Percentiles rank a stretch among this genome's conserved stretches.
Conservation (phyloP, 2,888 invertebrate genomes). For the Stenotaenia linearis region DNA sequence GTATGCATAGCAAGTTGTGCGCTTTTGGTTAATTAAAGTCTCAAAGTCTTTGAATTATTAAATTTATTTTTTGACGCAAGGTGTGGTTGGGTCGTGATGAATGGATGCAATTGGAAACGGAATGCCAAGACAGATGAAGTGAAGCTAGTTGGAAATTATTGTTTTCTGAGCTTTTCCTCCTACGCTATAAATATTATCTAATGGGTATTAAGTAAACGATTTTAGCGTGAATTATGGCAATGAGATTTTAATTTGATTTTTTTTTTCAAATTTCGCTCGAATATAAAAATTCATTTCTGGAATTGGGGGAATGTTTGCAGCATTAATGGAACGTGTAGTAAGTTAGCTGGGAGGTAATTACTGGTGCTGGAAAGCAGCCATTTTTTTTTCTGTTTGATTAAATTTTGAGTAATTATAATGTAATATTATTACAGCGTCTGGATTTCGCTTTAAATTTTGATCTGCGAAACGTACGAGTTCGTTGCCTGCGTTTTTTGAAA, state of each 20-base stretch:
- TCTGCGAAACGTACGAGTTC: too few relatives aligned
- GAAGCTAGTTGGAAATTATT: conserved; percentile 8
- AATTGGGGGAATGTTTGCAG: too few relatives aligned
- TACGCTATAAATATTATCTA: conserved; percentile 4
- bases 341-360: too few relatives aligned
- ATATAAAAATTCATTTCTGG: too few relatives aligned
- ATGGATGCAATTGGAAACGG: conserved; percentile 5
- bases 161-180: not conserved
- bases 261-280: not conserved
- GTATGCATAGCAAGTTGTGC: conserved; percentile 17
- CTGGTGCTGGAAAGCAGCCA: too few relatives aligned
- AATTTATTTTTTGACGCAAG: conserved; percentile 23
- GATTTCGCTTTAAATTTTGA: too few relatives aligned
- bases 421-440: too few relatives aligned
- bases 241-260: conserved; percentile 8
- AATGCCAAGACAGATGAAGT: not conserved
- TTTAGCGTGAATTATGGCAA: not conserved
- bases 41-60: conserved; percentile 26
- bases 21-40: conserved; percentile 21
- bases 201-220: not conserved
- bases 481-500: too few relatives aligned
- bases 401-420: too few relatives aligned
- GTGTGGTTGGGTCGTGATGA: not conserved
- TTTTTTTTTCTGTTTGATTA: too few relatives aligned
- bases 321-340: too few relatives aligned